These are phyloP conservation scores for Ciconia nigra DNA, from an alignment of 2,797 vertebrate species.

Conservation along the genomic window DNA sequence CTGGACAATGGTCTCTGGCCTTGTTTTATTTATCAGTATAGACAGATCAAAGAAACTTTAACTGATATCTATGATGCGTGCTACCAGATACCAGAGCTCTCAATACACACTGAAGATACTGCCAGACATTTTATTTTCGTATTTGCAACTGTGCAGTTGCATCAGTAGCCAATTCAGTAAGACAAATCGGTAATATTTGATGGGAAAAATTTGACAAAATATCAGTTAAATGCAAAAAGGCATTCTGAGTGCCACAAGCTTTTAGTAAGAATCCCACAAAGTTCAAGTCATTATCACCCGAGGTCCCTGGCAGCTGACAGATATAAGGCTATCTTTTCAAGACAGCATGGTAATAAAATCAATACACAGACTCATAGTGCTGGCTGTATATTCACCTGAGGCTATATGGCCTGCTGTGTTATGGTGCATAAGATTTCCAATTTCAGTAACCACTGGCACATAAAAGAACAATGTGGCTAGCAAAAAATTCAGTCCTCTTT, in stretches of 20 bases:
- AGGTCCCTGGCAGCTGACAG: neutral
- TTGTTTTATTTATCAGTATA: neutral
- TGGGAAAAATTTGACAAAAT: neutral
- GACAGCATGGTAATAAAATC: conserved; percentile 1
- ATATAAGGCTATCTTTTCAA: neutral
- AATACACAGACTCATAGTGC: neutral
- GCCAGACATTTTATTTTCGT: neutral
- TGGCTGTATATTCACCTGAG: neutral
- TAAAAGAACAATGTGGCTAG: neutral
- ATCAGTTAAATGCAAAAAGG: neutral
- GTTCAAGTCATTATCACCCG: neutral
- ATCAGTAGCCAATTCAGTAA: neutral
- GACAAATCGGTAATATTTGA: neutral
- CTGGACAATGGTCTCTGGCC: neutral
- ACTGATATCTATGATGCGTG: rapidly evolving
- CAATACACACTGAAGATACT: neutral
- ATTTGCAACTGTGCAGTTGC: neutral
- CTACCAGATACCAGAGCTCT: neutral
- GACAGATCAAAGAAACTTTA: neutral
- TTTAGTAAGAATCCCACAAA: neutral
- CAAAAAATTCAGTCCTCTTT: neutral
- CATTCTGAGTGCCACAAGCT: neutral
- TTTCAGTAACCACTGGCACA: neutral
- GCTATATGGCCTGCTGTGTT: neutral
- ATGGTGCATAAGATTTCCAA: neutral